Percentiles rank a stretch among this genome's conserved stretches.
phyloP scores from a whole-genome alignment of 2,888 invertebrate genomes.

The Monoplex corrugatus region DNA sequence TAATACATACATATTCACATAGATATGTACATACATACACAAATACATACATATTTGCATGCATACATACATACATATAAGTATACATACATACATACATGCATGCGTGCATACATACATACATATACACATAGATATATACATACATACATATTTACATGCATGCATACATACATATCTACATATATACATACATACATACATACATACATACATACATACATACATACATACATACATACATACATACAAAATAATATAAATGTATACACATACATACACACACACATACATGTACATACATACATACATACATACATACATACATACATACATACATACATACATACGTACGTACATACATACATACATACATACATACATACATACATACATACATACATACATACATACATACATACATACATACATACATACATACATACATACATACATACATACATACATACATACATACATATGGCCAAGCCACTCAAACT shows the following conservation, averaged over 20 bases:
- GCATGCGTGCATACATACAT: background rate
- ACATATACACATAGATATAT: background rate
- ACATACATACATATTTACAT: background rate
- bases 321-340: background rate
- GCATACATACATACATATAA: background rate
- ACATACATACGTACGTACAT: background rate
- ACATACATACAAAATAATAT: background rate
- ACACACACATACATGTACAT: background rate
- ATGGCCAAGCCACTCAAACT: too few species aligned
- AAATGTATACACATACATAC: background rate
- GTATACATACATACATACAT: background rate
- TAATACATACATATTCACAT: background rate
- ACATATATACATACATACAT: background rate
- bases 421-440: background rate
- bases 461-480: background rate
- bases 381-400: slow-evolving; percentile 4
- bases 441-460: background rate
- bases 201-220: background rate
- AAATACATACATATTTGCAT: background rate
- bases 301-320: background rate
- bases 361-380: background rate
- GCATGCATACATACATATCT: background rate
- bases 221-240: background rate
- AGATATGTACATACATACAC: too few species aligned
- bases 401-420: slow-evolving; percentile 10